These are phyloP conservation scores for Drosophila nikananu DNA, from an alignment of 1,140 invertebrate species.

Conservation along the genomic window DNA sequence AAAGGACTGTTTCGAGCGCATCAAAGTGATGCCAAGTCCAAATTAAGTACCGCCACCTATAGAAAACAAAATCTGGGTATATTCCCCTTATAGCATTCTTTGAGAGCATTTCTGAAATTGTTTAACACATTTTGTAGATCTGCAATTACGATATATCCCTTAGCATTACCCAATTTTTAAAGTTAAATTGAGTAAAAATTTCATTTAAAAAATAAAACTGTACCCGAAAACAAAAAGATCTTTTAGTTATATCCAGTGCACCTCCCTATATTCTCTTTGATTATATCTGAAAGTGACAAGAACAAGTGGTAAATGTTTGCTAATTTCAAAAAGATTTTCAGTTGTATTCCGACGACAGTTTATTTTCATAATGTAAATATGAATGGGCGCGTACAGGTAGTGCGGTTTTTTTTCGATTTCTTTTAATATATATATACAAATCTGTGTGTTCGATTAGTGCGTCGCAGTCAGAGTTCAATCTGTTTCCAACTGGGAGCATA, in stretches of 20 bases:
- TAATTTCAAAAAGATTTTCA: not conserved
- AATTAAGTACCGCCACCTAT: constrained; percentile 32
- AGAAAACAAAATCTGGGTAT: constrained; percentile 24
- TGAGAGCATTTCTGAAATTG: constrained; percentile 54
- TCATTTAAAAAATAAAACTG: constrained; percentile 35
- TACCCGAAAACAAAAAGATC: not conserved
- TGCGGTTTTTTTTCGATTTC: constrained; percentile 42
- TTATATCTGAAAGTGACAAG: not conserved
- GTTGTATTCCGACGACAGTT: constrained; percentile 63
- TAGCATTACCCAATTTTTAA: constrained; percentile 34
- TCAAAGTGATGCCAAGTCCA: constrained; percentile 93
- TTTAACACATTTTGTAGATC: constrained; percentile 39
- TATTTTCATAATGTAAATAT: constrained; percentile 68
- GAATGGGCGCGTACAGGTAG: constrained; percentile 48
- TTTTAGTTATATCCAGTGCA: not conserved
- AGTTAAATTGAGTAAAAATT: constrained; percentile 10
- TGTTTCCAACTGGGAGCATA: constrained; percentile 5
- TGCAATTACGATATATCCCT: constrained; percentile 26
- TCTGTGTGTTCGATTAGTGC: constrained; percentile 56
- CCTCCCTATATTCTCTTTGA: too few species aligned
- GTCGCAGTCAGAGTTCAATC: constrained; percentile 11
- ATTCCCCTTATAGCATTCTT: constrained; percentile 16
- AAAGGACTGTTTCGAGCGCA: constrained; percentile 94
- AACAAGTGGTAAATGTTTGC: not conserved
- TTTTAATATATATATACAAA: constrained; percentile 64